Base-by-base conservation (phyloP, 2,797 vertebrate species). In the Sebastes oblongus region DNA sequence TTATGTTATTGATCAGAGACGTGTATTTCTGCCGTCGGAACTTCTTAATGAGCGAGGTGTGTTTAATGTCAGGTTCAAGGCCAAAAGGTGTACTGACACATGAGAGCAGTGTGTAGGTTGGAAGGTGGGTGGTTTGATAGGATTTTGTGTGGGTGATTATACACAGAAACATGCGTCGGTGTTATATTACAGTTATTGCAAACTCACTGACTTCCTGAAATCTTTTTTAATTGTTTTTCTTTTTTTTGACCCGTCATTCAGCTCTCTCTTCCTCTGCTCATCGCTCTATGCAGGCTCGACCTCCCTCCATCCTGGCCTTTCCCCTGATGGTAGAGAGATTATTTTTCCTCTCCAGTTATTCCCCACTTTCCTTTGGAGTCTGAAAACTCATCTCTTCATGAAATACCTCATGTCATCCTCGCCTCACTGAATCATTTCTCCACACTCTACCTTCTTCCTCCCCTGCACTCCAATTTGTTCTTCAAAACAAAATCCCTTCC, bases 1-100 rank as follows among this genome's bases (percentile, higher is more conserved):
- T 75, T 32, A 9, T 56, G 82, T 67, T 86, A 90, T 91, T 89
- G 88, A 89, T 92, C 75, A 74, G 56, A 80, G 62, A 66, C 66
- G 64, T 72, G 66, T 76, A 66, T 84, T 77, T 88, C 29, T 86
- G 54, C 34, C 50, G 42, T 78, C 8, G 8, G 22, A 87, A 39
- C 30, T n/a, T 12, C 55, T 88, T 39, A 65, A 1, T 50, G 61
- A 78, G 36, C 66, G 61, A 56, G 7, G 77, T 56, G 46, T 71
- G 75, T 65, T 84, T 86, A 24, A 66, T 62, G 69, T 66, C 54
- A 71, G 76, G 65, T 86, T 29, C 84, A 83, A 89, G 83, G 83
- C 76, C 76, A 76, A 22, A 66, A 58, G 32, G 32, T 70, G 55
- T 20, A 12, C 32, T 71, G 66, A 58, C 36, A 81, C 60, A 18